Conservation (phyloP, 2,797 vertebrate species). For the Hafferia zeledoni region DNA sequence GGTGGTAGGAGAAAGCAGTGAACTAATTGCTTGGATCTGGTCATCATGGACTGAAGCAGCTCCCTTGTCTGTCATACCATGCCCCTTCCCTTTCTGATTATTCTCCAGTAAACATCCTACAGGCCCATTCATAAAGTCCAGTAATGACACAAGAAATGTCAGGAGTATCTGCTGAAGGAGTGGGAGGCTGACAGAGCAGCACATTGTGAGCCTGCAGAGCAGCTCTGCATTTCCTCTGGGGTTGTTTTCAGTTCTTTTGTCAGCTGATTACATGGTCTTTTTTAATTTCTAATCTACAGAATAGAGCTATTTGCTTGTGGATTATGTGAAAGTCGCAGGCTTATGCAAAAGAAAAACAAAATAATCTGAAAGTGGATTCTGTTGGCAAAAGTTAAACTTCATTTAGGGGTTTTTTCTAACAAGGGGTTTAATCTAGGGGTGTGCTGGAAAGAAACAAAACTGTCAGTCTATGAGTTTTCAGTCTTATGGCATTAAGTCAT, state of each 20-base stretch:
- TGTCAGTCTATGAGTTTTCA: slow-evolving; percentile 1
- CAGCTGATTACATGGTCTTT: slow-evolving; percentile 87
- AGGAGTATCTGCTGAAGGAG: slow-evolving; percentile 77
- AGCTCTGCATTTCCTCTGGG: slow-evolving; percentile 75
- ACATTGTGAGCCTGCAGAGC: slow-evolving; percentile 77
- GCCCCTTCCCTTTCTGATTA: slow-evolving; percentile 62
- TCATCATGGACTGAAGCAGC: slow-evolving; percentile 54
- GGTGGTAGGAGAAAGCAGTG: slow-evolving; percentile 34
- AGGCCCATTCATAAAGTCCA: slow-evolving; percentile 80
- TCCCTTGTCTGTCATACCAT: slow-evolving; percentile 54
- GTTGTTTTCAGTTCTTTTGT: slow-evolving; percentile 86
- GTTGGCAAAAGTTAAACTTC: slow-evolving; percentile 44
- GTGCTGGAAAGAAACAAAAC: neutral
- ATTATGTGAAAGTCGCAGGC: slow-evolving; percentile 82
- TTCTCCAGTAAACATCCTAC: slow-evolving; percentile 71
- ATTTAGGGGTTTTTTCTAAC: slow-evolving; percentile 39
- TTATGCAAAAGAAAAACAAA: slow-evolving; percentile 80
- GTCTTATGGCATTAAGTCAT: neutral
- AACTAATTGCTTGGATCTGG: slow-evolving; percentile 59
- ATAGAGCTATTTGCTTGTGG: slow-evolving; percentile 81
- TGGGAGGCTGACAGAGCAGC: slow-evolving; percentile 76
- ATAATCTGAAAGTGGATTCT: slow-evolving; percentile 67
- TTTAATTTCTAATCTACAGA: slow-evolving; percentile 81
- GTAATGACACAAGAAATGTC: slow-evolving; percentile 78
- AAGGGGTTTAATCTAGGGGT: neutral